A percentile compares a stretch with the other conserved stretches of the same genome.
Evolutionary conservation across 1,140 invertebrate species (phyloP).

Genomic region (Pachyrhynchus sulphureomaculatus): DNA sequence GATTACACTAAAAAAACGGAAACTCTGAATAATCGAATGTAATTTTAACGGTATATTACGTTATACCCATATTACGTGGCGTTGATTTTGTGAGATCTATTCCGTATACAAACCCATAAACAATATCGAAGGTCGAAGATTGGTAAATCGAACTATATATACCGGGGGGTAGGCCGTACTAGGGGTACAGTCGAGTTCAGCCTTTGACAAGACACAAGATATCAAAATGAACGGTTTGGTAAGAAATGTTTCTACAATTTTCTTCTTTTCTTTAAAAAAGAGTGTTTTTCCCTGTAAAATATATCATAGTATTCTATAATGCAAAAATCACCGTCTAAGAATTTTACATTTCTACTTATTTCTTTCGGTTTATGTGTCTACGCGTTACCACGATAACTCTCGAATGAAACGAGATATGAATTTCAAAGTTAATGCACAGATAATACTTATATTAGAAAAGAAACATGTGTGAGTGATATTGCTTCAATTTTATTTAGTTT

Average conservation of each 20-base stretch:
- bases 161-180: slow-evolving; percentile 12
- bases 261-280: neutral
- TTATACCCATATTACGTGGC: slow-evolving; percentile 9
- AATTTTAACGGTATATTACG: neutral
- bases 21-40: neutral
- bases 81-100: slow-evolving; percentile 5
- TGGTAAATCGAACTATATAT: slow-evolving; percentile 17
- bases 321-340: too few relatives aligned
- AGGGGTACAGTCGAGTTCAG: slow-evolving; percentile 29
- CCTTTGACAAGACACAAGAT: slow-evolving; percentile 15
- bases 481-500: too few relatives aligned
- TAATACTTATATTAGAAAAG: too few relatives aligned
- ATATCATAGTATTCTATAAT: too few relatives aligned
- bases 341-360: too few relatives aligned
- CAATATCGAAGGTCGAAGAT: slow-evolving; percentile 15
- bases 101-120: slow-evolving; percentile 7
- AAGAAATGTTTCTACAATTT: slow-evolving; percentile 14
- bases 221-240: slow-evolving; percentile 37
- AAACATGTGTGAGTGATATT: too few relatives aligned
- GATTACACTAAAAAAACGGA: too few relatives aligned
- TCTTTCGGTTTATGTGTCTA: too few relatives aligned
- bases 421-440: too few relatives aligned
- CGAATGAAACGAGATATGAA: too few relatives aligned
- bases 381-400: too few relatives aligned
- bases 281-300: neutral